phyloP scores from a whole-genome alignment of 2,888 invertebrate genomes.

The Resseliella maxima region DNA sequence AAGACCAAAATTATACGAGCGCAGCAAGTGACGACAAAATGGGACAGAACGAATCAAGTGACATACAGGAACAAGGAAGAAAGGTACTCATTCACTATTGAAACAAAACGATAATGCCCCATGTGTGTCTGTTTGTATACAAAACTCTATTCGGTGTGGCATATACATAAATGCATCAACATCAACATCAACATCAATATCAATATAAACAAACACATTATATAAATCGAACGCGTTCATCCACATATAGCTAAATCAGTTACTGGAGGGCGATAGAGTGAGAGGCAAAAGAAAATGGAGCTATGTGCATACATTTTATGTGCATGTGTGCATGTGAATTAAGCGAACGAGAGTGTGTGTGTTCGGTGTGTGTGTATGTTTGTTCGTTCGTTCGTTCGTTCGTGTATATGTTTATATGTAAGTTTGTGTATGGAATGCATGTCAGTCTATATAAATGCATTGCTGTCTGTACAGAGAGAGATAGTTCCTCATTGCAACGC shows the following conservation, averaged over 20 bases:
- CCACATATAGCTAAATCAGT: background rate
- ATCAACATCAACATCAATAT: no score
- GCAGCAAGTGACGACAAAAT: background rate
- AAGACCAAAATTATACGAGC: background rate
- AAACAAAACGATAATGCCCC: background rate
- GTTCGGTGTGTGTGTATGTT: no score
- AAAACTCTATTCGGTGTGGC: slow-evolving; percentile 1
- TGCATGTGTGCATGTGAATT: no score
- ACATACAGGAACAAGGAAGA: slow-evolving; percentile 5
- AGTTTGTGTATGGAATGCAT: background rate
- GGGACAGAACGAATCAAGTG: background rate
- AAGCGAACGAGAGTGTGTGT: no score
- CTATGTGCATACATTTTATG: no score
- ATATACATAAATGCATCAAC: background rate
- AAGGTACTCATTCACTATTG: background rate
- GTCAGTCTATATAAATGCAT: slow-evolving; percentile 10
- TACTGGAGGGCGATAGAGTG: background rate
- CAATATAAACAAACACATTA: slow-evolving; percentile 2
- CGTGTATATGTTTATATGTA: no score
- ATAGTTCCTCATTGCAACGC: background rate
- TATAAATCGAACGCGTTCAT: background rate
- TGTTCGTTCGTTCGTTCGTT: no score
- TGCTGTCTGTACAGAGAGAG: background rate
- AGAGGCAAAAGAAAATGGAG: background rate
- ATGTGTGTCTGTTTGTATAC: slow-evolving; percentile 53